A percentile compares a stretch with the other conserved stretches of the same genome.
Conservation (phyloP, 2,113 vertebrate species). For the Calidris pygmaea region DNA sequence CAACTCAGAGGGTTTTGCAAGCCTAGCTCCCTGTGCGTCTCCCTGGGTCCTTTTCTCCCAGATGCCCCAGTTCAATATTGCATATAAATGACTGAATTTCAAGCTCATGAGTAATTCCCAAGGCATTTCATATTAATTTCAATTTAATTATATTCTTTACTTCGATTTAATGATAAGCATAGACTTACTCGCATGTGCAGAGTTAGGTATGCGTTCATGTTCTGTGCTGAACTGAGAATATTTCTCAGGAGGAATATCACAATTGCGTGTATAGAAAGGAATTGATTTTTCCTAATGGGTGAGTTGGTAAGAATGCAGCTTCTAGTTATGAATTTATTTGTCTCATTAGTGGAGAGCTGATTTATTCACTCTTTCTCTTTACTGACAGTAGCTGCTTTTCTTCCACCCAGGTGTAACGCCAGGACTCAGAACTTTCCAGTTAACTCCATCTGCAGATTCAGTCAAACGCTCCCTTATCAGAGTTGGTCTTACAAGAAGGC, state of each 20-base stretch:
- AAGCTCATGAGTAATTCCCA: background rate
- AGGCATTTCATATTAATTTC: constrained; percentile 1
- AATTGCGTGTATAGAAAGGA: background rate
- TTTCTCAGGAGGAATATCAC: constrained; percentile 30
- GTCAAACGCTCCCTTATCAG: background rate
- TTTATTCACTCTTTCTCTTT: constrained; percentile 33
- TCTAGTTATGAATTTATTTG: constrained; percentile 26
- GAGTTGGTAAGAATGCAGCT: background rate
- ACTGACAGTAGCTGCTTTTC: constrained; percentile 11
- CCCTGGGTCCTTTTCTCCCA: background rate
- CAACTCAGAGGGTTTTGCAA: background rate
- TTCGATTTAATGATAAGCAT: constrained; percentile 20
- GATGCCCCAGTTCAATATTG: background rate
- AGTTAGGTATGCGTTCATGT: background rate
- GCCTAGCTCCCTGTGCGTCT: background rate
- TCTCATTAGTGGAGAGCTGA: constrained; percentile 3
- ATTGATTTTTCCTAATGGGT: constrained; percentile 5
- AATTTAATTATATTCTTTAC: constrained; percentile 19
- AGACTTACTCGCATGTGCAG: background rate
- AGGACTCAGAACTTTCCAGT: background rate
- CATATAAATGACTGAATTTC: constrained; percentile 2
- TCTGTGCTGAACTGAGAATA: background rate
- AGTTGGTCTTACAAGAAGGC: background rate
- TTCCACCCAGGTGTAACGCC: background rate
- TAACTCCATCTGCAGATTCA: background rate